Conservation (phyloP, 2,888 invertebrate genomes). For the Argyresthia albistria region DNA sequence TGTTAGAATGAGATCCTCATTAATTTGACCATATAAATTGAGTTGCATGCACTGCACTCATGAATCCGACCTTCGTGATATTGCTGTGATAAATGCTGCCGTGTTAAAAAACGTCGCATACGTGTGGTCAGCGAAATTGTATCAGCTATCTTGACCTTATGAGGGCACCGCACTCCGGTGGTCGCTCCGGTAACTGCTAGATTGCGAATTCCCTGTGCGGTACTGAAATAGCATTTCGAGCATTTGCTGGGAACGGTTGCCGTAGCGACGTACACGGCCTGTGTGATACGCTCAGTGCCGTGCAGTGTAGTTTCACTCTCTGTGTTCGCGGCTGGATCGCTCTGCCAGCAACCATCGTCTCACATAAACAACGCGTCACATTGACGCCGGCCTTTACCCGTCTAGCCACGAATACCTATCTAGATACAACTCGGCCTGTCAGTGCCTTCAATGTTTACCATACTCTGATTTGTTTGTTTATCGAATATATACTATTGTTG, state of each 20-base stretch:
- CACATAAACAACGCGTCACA: conserved; percentile 33
- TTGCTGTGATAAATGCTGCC: background rate
- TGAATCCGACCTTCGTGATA: conserved; percentile 19
- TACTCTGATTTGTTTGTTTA: background rate
- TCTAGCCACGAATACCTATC: background rate
- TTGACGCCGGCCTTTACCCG: conserved; percentile 14
- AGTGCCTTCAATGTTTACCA: conserved; percentile 8
- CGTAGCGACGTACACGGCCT: background rate
- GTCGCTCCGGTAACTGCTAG: conserved; percentile 36
- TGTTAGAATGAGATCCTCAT: conserved; percentile 14
- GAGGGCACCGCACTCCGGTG: conserved; percentile 19
- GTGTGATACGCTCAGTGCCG: too few relatives aligned
- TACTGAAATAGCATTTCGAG: conserved; percentile 59
- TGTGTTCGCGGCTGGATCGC: background rate
- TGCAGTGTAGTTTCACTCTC: background rate
- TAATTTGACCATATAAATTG: conserved; percentile 15
- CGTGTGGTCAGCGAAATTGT: background rate
- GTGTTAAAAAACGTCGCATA: background rate
- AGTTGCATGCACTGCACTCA: conserved; percentile 16
- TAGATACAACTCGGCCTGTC: background rate
- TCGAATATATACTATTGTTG: background rate
- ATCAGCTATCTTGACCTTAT: conserved; percentile 22
- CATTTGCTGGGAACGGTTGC: background rate
- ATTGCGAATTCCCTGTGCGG: conserved; percentile 53
- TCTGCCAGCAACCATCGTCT: conserved; percentile 25